These are phyloP conservation scores for Delphinapterus leucas DNA, from an alignment of 2,113 vertebrate genomes.

Conservation along the genomic window DNA sequence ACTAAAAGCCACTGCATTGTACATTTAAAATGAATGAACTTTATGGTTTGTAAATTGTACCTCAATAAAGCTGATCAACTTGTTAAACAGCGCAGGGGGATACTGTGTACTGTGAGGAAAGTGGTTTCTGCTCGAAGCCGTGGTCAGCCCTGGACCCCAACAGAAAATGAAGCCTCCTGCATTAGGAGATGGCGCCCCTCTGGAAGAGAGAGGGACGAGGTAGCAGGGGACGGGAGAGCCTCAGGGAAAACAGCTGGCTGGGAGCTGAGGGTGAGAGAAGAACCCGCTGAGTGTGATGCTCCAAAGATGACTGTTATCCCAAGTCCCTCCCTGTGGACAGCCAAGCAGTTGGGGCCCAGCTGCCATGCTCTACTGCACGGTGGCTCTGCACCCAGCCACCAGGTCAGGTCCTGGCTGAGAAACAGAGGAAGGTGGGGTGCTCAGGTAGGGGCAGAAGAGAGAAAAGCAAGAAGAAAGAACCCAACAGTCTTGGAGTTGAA, in stretches of 20 bases:
- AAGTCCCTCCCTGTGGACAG: neutral
- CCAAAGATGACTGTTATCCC: neutral
- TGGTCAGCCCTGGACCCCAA: neutral
- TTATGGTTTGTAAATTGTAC: neutral
- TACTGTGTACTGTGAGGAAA: neutral
- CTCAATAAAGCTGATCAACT: neutral
- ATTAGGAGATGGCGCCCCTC: neutral
- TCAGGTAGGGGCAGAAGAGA: neutral
- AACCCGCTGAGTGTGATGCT: rapidly evolving
- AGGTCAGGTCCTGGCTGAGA: neutral
- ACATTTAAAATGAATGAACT: neutral
- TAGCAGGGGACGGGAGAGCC: rapidly evolving
- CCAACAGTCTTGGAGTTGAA: neutral
- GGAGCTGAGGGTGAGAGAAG: neutral
- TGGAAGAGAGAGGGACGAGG: neutral
- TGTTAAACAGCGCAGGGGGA: neutral
- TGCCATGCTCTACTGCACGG: rapidly evolving
- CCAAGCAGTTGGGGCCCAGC: neutral
- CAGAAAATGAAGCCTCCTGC: no score
- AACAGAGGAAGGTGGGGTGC: neutral
- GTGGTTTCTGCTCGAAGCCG: neutral
- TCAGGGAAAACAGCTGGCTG: neutral
- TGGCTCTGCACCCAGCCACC: neutral
- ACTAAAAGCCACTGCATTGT: neutral
- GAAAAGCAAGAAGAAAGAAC: neutral